Evolutionary conservation across 2,888 invertebrate species (phyloP).

Genomic region (Lampropteryx suffumata): DNA sequence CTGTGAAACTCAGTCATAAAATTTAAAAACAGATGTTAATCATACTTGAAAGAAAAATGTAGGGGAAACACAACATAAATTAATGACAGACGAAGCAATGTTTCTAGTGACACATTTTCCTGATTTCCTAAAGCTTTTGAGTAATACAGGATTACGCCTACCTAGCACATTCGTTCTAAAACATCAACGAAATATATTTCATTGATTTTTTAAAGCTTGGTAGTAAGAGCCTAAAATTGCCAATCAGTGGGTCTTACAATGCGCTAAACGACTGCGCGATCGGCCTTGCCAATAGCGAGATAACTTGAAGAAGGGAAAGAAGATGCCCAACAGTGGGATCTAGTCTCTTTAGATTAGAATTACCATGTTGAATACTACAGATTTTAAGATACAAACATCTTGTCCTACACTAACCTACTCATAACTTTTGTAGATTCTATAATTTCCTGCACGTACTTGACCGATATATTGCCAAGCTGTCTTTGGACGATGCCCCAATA

Average conservation of each 20-base stretch:
- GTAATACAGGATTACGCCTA: slow-evolving; percentile 4
- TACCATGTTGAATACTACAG: too few relatives aligned
- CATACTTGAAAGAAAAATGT: slow-evolving; percentile 32
- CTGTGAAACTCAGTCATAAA: slow-evolving; percentile 44
- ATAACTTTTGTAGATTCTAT: slow-evolving; percentile 5
- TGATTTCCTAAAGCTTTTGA: slow-evolving; percentile 9
- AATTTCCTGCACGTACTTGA: slow-evolving; percentile 30
- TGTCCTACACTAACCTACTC: slow-evolving; percentile 2
- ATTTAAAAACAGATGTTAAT: slow-evolving; percentile 36
- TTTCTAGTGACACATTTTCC: slow-evolving; percentile 24
- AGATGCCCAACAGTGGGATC: too few relatives aligned
- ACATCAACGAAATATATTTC: not conserved
- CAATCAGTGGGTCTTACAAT: too few relatives aligned
- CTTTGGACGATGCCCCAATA: slow-evolving; percentile 24
- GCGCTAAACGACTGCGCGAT: too few relatives aligned
- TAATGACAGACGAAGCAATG: slow-evolving; percentile 20
- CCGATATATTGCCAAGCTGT: slow-evolving; percentile 24
- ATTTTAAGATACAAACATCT: not conserved
- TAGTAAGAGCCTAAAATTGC: too few relatives aligned
- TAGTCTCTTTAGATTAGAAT: too few relatives aligned
- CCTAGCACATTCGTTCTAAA: not conserved
- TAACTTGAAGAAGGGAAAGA: too few relatives aligned
- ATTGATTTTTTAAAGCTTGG: too few relatives aligned
- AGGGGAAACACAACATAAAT: slow-evolving; percentile 32
- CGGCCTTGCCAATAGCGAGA: too few relatives aligned